A percentile compares a stretch with the other conserved stretches of the same genome.
phyloP scores from a whole-genome alignment of 2,113 vertebrate genomes.

The Bucco capensis region DNA sequence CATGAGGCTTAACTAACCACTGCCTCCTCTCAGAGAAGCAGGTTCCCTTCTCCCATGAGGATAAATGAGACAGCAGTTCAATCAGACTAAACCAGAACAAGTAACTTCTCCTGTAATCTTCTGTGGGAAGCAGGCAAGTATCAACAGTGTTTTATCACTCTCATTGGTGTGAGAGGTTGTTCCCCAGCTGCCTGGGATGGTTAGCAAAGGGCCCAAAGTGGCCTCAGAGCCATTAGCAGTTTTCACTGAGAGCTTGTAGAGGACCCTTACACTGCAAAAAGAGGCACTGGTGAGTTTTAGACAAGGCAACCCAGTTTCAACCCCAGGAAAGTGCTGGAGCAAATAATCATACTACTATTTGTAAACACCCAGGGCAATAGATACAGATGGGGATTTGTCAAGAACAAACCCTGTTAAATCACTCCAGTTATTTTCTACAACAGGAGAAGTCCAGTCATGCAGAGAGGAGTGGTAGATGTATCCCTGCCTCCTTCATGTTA shows the following conservation, averaged over 20 bases:
- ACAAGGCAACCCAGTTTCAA: background rate
- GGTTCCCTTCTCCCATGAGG: rapidly evolving
- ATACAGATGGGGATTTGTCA: background rate
- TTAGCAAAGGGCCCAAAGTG: background rate
- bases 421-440: background rate
- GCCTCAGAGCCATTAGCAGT: background rate
- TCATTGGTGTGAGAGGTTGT: background rate
- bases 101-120: background rate
- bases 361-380: background rate
- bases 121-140: background rate
- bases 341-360: background rate
- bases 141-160: background rate
- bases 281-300: background rate
- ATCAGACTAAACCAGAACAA: background rate
- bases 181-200: background rate
- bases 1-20: rapidly evolving
- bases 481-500: background rate
- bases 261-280: background rate
- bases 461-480: background rate
- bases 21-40: background rate
- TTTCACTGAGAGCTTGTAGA: background rate
- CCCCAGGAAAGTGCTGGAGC: background rate
- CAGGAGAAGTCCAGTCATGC: background rate
- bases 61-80: background rate
- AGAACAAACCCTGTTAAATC: background rate